phyloP scores from a whole-genome alignment of 2,113 vertebrate species.

The Pterocles gutturalis region DNA sequence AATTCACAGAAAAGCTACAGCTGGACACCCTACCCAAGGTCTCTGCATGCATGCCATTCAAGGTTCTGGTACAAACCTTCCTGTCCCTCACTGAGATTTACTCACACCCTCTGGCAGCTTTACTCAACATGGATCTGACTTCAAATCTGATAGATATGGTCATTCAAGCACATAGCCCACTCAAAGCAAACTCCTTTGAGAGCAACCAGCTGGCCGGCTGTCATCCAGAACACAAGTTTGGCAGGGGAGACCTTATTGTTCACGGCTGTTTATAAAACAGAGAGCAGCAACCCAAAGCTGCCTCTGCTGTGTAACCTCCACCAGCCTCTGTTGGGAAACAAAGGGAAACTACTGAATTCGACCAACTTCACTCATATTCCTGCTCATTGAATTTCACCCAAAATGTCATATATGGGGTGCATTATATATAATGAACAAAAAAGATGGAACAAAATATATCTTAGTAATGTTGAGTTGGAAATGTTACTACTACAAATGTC shows the following conservation, averaged over 20 bases:
- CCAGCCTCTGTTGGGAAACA: neutral
- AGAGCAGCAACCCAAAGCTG: neutral
- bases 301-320: neutral
- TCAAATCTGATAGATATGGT: neutral
- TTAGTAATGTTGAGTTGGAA: neutral
- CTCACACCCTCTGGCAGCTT: neutral
- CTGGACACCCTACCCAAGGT: neutral
- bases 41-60: neutral
- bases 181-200: neutral
- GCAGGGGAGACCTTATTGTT: neutral
- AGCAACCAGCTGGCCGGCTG: neutral
- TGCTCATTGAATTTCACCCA: neutral
- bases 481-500: neutral
- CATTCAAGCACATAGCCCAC: neutral
- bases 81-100: neutral
- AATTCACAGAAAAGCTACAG: neutral
- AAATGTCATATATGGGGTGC: neutral
- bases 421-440: neutral
- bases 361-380: neutral
- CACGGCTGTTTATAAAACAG: neutral
- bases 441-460: neutral
- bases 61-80: neutral
- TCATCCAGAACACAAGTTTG: neutral
- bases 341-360: neutral
- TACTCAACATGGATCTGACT: neutral